phyloP scores from a whole-genome alignment of 2,888 invertebrate genomes.

The Erebia palarica region DNA sequence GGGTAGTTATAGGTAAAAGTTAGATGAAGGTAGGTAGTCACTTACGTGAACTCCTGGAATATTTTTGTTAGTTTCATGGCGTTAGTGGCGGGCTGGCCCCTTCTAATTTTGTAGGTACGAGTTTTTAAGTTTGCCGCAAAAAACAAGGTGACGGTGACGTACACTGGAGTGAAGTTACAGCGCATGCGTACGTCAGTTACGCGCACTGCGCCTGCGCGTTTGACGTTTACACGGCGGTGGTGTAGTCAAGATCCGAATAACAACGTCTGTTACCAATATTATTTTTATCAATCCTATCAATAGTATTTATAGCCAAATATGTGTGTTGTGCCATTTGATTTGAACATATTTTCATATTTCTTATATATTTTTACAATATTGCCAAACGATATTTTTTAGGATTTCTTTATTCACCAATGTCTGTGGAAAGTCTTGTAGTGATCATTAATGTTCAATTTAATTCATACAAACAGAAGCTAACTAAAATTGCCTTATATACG shows the following conservation, averaged over 20 bases:
- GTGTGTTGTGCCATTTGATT: conserved; percentile 61
- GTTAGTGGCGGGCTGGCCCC: background rate
- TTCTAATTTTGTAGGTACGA: conserved; percentile 15
- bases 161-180: conserved; percentile 66
- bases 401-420: conserved; percentile 36
- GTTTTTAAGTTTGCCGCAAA: conserved; percentile 39
- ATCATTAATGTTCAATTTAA: conserved; percentile 24
- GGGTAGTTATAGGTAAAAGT: too few species aligned
- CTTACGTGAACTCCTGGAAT: too few species aligned
- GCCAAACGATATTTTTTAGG: conserved; percentile 3
- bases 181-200: conserved; percentile 77
- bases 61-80: background rate
- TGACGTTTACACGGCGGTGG: conserved; percentile 81
- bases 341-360: conserved; percentile 42
- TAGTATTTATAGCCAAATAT: conserved; percentile 33
- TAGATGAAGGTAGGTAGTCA: too few species aligned
- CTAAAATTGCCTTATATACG: background rate
- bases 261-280: conserved; percentile 74
- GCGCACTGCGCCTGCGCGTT: conserved; percentile 80
- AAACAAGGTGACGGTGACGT: conserved; percentile 47
- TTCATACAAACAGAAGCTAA: background rate
- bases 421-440: conserved; percentile 50
- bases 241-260: conserved; percentile 81
- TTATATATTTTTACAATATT: conserved; percentile 42
- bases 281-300: conserved; percentile 47